A percentile compares a stretch with the other conserved stretches of the same genome.
Evolutionary conservation across 1,140 invertebrate species (phyloP).

Genomic region (Asbolus verrucosus): DNA sequence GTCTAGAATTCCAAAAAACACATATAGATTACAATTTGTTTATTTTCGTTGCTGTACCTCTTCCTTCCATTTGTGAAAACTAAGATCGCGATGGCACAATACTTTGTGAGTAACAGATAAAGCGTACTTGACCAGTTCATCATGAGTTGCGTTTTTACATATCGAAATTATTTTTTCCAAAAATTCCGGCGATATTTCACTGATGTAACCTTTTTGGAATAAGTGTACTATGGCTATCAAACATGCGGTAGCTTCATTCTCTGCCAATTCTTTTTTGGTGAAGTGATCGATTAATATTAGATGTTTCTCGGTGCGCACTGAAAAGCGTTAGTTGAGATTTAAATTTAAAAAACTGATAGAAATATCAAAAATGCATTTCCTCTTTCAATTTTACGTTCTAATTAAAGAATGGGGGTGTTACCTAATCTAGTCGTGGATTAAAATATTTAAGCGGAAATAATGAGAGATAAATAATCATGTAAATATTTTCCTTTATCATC

Average conservation of each 20-base stretch:
- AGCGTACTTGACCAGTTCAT: slow-evolving; percentile 52
- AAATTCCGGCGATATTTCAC: slow-evolving; percentile 47
- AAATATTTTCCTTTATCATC: no score
- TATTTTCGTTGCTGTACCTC: slow-evolving; percentile 38
- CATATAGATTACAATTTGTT: neutral
- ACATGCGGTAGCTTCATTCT: slow-evolving; percentile 51
- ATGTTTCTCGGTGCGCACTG: slow-evolving; percentile 44
- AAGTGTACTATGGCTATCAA: slow-evolving; percentile 57
- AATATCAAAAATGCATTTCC: no score
- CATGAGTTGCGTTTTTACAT: slow-evolving; percentile 43
- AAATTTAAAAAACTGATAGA: slow-evolving; percentile 3
- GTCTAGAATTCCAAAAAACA: slow-evolving; percentile 48
- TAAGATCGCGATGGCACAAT: slow-evolving; percentile 47
- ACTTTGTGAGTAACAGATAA: slow-evolving; percentile 59
- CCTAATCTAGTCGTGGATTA: no score
- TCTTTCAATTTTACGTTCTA: no score
- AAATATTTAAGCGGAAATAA: no score
- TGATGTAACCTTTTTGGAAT: slow-evolving; percentile 54
- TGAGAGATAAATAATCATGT: no score
- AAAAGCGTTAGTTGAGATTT: slow-evolving; percentile 7
- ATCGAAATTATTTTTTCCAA: slow-evolving; percentile 55
- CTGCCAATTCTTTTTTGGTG: slow-evolving; percentile 39
- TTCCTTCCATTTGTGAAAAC: slow-evolving; percentile 54
- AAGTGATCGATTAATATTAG: slow-evolving; percentile 50
- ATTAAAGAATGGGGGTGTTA: no score